Evolutionary conservation across 1,140 invertebrate genomes (phyloP), one percentile per base, ranked within the genome.

Genomic region (Nephotettix cincticeps): DNA sequence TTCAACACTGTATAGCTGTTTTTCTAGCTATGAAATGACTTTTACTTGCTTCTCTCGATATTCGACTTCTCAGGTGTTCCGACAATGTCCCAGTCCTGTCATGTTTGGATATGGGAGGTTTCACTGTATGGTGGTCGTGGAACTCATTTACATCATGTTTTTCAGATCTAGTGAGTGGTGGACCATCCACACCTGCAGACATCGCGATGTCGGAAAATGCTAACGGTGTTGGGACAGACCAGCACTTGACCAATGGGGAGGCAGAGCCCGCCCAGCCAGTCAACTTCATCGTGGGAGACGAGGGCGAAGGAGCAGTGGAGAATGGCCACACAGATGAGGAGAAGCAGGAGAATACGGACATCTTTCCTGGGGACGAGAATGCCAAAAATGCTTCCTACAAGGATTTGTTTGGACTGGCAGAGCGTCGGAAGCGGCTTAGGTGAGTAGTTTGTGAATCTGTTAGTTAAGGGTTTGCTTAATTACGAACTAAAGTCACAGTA

Each of bases 391-490:
- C 64, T 71, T 77, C 75, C 11, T 75, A 75, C 75, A 74, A 75
- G 21, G 71, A 78, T 66, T 76, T 82, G 74, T 81, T 82, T 27
- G 84, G 83, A 70, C 75, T 84, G 68, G 78, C 81, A 29, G 84
- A 86, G 72, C 81, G 82, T 25, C 81, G 84, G 23, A 84, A 79
- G 74, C 80, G 83, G 17, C 82, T 86, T 77, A 84, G 84, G 84
- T 85, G 81, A 80, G 77, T 74, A 21, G 32, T 36, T 36, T 36
- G 4, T 36, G 32, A 14, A 36, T 14, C 32, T 36, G 54, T n/a
- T 36, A 23, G 17, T 21, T 2, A n/a, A 45, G 30, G 43, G 9
- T 56, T 40, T 51, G n/a, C 51, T 2, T n/a, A 4, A n/a, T 19
- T 54, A 54, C 23, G 3, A 9, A 54, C n/a, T n/a, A 54, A 36